Base-by-base conservation (phyloP, 1,140 invertebrate genomes). In the Frieseomelitta varia region DNA sequence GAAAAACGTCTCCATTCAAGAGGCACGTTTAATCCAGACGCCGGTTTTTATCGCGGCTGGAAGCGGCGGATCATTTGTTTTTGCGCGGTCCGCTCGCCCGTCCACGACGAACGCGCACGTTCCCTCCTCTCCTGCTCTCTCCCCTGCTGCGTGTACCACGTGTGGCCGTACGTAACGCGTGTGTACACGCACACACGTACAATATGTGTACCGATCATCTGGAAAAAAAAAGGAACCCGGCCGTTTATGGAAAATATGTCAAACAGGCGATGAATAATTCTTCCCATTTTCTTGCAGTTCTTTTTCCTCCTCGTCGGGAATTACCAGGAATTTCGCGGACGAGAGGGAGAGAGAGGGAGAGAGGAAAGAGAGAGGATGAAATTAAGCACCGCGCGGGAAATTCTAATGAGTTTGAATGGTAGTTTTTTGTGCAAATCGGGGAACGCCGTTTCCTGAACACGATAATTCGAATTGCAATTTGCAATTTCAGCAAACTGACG, bases 1-100 rank as follows among this genome's bases (percentile, higher is more conserved):
- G 87, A 89, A 89, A 89, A 89, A 89, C 88, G 81, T 89, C 87
- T 89, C 88, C 87, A 89, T 89, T 89, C 87, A 87, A 74, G 84
- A 71, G 69, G 69, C 74, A 55, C 74, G 85, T 89, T 89, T 89
- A 89, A 89, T 88, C 81, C 73, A 56, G 56, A 74, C 78, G 83
- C 79, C 72, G 79, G 83, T 87, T 80, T 82, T 61, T 81, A 65
- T 78, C 75, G 39, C 63, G 51, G 51, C 81, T 79, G 73, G 51
- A 79, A 81, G 79, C 67, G 61, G 73, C 80, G 55, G 78, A 78
- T 77, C 82, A 72, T 78, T 76, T 79, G 85, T 89, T 89, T 88
- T 88, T 81, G 76, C 84, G 30, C 65, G 68, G 12, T 55, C 58
- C 58, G 14, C 53, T 61, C 11, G 73, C 51, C n/a, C 47, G 39